Conservation (phyloP, 2,797 vertebrate genomes). For the Dermochelys coriacea region DNA sequence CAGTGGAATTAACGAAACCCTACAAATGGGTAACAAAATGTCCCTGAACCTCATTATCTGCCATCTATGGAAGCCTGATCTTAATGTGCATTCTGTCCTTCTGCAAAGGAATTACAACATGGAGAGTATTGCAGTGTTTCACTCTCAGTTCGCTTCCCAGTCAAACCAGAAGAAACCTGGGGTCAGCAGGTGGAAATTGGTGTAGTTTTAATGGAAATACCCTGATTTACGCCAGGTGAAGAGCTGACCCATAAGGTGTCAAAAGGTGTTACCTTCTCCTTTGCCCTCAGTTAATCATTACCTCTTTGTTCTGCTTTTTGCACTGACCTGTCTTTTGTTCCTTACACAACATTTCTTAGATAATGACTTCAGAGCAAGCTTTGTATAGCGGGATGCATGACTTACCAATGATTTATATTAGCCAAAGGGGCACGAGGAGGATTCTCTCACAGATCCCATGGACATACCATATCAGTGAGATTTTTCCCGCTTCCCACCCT, state of each 20-base stretch:
- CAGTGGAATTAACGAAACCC: fast-evolving
- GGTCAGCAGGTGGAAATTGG: not conserved
- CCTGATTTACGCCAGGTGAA: fast-evolving
- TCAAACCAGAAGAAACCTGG: not conserved
- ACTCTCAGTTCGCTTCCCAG: not conserved
- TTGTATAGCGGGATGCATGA: fast-evolving
- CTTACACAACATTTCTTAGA: not conserved
- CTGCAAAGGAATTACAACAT: not conserved
- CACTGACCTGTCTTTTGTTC: not conserved
- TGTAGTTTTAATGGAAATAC: fast-evolving
- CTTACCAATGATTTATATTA: not conserved
- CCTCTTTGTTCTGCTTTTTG: fast-evolving
- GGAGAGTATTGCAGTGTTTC: not conserved
- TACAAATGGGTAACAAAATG: not conserved
- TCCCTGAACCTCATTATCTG: not conserved
- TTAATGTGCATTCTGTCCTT: not conserved
- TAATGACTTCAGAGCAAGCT: fast-evolving
- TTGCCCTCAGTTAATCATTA: fast-evolving
- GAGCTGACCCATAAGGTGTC: fast-evolving
- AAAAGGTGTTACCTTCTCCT: fast-evolving
- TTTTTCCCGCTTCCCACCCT: not conserved
- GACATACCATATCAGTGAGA: no score
- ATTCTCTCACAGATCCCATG: not conserved
- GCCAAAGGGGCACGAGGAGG: not conserved
- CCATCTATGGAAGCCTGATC: not conserved